Base-by-base conservation (phyloP, 37 sponge, comb jelly and placozoan species). In the Amphimedon queenslandica region DNA sequence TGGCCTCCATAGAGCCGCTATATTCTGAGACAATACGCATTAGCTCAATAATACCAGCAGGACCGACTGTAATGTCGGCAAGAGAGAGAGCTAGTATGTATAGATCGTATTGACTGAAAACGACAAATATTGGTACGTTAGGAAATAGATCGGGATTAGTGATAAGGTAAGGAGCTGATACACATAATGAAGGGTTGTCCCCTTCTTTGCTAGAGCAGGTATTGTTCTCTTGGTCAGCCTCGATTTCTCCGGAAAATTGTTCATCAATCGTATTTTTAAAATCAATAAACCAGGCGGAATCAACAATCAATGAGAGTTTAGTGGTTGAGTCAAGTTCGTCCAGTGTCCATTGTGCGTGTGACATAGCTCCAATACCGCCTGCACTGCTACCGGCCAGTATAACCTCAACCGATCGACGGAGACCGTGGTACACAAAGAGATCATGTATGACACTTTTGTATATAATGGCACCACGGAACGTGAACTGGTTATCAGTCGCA, bases 251-350 rank as follows among this genome's bases (percentile, higher is more conserved):
- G 2, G 75, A 32, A 30, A 70, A 76, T 40, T 58, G 42, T n/a
- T 67, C 24, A 4, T 67, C 41, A 35, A 83, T 76, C 42, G 20
- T 79, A 3, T 72, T 74, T 1, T 65, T 63, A 40, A 85, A 93
- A 43, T 93, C 51, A 35, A 93, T 93, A 57, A 93, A 93, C 93
- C 93, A 93, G 1, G 86, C 57, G 0, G 93, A 93, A 47, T 93
- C 93, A 16, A 66, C 23, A 0, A 93, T 36, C 2, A 57, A 57
- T 0, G 69, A 76, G 29, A 85, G 30, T 0, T 39, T 47, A 30
- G 25, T 24, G 21, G 20, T n/a, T 35, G 40, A 71, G 23, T 0
- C 3, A 0, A 86, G 58, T 13, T 43, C 13, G 1, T 67, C 38
- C 23, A 64, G 28, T 39, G 88, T 30, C 83, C 89, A 88, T 25